phyloP scores from a whole-genome alignment of 30 jellyfish, hydroid and myxozoan species.

The Rhopilema esculentum region DNA sequence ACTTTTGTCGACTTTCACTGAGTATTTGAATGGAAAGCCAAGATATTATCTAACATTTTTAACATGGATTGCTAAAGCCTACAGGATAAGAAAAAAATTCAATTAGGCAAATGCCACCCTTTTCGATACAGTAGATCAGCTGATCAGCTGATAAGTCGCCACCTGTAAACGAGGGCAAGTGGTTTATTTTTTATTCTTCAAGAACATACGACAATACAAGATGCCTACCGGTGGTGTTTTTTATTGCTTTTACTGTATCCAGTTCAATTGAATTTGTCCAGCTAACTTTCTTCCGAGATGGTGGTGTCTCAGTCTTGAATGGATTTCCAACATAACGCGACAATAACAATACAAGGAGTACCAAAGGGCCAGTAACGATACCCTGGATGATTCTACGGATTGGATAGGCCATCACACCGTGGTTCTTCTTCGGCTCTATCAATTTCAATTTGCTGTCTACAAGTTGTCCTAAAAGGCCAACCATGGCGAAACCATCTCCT shows the following conservation, averaged over 20 bases:
- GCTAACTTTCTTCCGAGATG: conserved; percentile 86
- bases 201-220: neutral
- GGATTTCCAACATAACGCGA: conserved; percentile 90
- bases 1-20: no score
- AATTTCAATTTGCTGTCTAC: conserved; percentile 93
- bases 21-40: no score
- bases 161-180: neutral
- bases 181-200: neutral
- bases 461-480: conserved; percentile 87
- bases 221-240: conserved; percentile 80
- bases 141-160: neutral
- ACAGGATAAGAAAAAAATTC: no score
- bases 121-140: no score
- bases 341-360: conserved; percentile 70
- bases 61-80: no score
- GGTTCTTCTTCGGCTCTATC: conserved; percentile 77
- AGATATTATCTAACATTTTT: no score
- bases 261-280: conserved; percentile 89
- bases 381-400: conserved; percentile 77
- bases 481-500: conserved; percentile 99
- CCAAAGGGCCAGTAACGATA: conserved; percentile 94
- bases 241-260: conserved; percentile 66
- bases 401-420: conserved; percentile 85
- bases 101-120: neutral
- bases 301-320: conserved; percentile 76